phyloP scores from a whole-genome alignment of 2,888 invertebrate genomes.

The Drosophila niveifrons region DNA sequence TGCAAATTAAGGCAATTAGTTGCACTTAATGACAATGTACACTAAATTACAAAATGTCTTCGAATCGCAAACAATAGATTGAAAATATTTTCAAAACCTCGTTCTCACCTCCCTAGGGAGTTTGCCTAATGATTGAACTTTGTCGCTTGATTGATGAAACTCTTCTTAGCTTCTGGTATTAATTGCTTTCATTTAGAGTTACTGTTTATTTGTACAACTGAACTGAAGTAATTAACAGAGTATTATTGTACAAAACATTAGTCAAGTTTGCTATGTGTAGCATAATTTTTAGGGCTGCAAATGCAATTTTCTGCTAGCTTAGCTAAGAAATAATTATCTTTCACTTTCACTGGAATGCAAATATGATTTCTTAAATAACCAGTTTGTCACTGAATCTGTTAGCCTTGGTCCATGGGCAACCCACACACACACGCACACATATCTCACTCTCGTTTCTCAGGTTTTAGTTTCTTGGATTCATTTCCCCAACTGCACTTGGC shows the following conservation, averaged over 20 bases:
- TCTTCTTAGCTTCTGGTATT: conserved; percentile 19
- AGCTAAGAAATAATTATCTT: too few relatives aligned
- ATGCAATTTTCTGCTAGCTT: too few relatives aligned
- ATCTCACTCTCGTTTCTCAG: conserved; percentile 31
- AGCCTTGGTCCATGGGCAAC: conserved; percentile 7
- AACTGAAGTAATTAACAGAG: conserved; percentile 7
- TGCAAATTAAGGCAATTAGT: conserved; percentile 78
- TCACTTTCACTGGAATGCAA: too few relatives aligned
- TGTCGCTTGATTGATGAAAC: conserved; percentile 11
- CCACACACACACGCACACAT: conserved; percentile 24
- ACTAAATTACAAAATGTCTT: conserved; percentile 43
- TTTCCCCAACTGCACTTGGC: conserved; percentile 57
- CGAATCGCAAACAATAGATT: conserved; percentile 35
- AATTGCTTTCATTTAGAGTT: conserved; percentile 26
- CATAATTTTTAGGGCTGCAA: conserved; percentile 38
- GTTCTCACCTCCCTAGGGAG: conserved; percentile 9
- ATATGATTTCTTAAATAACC: conserved; percentile 37
- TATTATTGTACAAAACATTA: background rate
- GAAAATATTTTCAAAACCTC: conserved; percentile 23
- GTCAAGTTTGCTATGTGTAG: conserved; percentile 14
- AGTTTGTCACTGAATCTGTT: conserved; percentile 48
- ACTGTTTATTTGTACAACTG: background rate
- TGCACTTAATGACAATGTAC: conserved; percentile 71
- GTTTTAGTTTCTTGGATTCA: conserved; percentile 30
- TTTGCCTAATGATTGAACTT: conserved; percentile 24